Evolutionary conservation across 2,888 invertebrate species (phyloP).

Genomic region (Synergus gifuensis): DNA sequence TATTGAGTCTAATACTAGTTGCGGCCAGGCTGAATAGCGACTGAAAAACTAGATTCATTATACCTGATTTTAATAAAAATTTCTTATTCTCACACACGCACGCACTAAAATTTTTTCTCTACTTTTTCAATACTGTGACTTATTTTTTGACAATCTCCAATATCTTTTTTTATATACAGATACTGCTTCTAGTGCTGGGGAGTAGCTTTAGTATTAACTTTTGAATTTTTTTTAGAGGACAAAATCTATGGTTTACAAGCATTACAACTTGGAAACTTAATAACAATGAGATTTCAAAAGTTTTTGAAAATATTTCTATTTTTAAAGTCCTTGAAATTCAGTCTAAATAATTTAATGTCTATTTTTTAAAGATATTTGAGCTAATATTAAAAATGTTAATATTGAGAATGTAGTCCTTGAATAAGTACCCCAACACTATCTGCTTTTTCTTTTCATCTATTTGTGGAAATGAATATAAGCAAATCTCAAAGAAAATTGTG

Average conservation of each 20-base stretch:
- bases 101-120: constrained; percentile 2
- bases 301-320: neutral
- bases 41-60: constrained; percentile 34
- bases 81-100: neutral
- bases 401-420: neutral
- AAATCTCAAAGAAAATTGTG: neutral
- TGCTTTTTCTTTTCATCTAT: neutral
- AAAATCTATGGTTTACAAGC: neutral
- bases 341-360: neutral
- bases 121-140: constrained; percentile 19
- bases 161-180: neutral
- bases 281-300: neutral
- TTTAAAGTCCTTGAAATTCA: neutral
- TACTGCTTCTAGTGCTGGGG: neutral
- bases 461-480: neutral
- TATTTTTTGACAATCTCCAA: neutral
- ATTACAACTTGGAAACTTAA: neutral
- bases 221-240: too few species aligned
- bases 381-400: neutral
- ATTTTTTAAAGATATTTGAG: neutral
- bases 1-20: constrained; percentile 38
- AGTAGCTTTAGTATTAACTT: neutral
- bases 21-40: constrained; percentile 24
- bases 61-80: constrained; percentile 22
- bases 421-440: neutral